Base-by-base conservation (phyloP, 1,140 invertebrate species). In the Steinernema feltiae region DNA sequence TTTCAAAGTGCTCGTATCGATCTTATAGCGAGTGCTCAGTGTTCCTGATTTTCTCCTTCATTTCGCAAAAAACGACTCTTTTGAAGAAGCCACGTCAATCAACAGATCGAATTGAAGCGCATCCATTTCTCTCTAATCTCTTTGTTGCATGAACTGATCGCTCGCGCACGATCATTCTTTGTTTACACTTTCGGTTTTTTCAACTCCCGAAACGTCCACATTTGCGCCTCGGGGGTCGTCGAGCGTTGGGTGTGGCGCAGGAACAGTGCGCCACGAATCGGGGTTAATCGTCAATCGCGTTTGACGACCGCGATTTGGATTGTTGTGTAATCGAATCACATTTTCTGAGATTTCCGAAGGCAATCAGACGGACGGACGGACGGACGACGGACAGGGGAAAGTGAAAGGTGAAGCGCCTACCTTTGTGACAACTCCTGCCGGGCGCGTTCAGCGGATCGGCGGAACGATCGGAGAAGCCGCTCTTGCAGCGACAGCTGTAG, bases 401-500 rank as follows among this genome's bases (percentile, higher is more conserved):
- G n/a, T n/a, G n/a, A 46, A 7, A 18, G 32, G 1, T 48, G 70
- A 72, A 73, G 71, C 27, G 71, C 73, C 74, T 77, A 84, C 83
- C 78, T 80, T 80, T 84, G 71, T 74, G 72, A 69, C 84, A 85
- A 48, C 69, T 79, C 35, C 84, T 73, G 71, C 84, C 84, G n/a
- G 83, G 83, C 32, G 70, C 71, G 74, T 83, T 78, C 2, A 84
- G 70, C 27, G 73, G 75, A 71, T 86, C 83, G 18, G 72, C 76
- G 63, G 82, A 84, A 29, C 76, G 78, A 35, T 87, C 87, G 29
- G 75, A 35, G 78, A 72, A 88, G 1, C 87, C 88, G 30, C 77
- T 75, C 29, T 86, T 84, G 75, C 86, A 87, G 15, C 81, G 71
- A 76, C 88, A 88, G 2, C 80, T 80, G 74, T 81, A 88, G n/a